Conservation (phyloP, 2,113 vertebrate genomes). For the Dasyprocta punctata region DNA sequence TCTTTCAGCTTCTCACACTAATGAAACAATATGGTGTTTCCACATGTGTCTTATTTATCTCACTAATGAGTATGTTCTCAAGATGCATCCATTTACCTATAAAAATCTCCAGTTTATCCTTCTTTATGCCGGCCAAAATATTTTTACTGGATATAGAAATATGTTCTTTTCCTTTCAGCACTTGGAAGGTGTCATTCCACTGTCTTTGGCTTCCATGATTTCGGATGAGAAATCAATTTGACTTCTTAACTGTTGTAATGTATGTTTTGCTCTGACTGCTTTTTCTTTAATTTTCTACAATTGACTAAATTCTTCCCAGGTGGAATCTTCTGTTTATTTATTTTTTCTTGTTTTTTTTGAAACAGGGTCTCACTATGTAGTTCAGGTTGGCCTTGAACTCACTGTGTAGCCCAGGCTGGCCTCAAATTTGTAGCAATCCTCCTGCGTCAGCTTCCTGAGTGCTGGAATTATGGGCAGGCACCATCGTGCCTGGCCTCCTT, state of each 20-base stretch:
- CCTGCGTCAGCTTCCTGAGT: not conserved
- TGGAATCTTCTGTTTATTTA: conserved; percentile 13
- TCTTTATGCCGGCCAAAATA: not conserved
- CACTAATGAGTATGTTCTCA: too few species aligned
- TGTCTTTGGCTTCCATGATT: not conserved
- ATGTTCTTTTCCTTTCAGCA: not conserved
- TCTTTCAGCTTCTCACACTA: too few species aligned
- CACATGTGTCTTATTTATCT: too few species aligned
- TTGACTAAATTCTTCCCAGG: not conserved
- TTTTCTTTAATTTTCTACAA: not conserved
- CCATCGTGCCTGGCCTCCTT: not conserved
- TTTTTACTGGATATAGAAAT: not conserved
- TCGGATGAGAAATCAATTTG: not conserved
- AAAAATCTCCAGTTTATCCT: too few species aligned
- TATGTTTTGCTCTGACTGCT: not conserved
- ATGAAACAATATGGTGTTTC: too few species aligned
- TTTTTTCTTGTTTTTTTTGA: not conserved
- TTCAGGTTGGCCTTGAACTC: not conserved
- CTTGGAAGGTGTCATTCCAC: not conserved
- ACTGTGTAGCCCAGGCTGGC: not conserved
- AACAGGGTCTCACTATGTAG: not conserved
- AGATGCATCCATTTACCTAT: too few species aligned
- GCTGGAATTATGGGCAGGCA: not conserved
- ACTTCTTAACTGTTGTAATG: not conserved
- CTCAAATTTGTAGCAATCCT: not conserved